Evolutionary conservation across 2,797 vertebrate genomes (phyloP).

Genomic region (Dendrocincla fuliginosa): DNA sequence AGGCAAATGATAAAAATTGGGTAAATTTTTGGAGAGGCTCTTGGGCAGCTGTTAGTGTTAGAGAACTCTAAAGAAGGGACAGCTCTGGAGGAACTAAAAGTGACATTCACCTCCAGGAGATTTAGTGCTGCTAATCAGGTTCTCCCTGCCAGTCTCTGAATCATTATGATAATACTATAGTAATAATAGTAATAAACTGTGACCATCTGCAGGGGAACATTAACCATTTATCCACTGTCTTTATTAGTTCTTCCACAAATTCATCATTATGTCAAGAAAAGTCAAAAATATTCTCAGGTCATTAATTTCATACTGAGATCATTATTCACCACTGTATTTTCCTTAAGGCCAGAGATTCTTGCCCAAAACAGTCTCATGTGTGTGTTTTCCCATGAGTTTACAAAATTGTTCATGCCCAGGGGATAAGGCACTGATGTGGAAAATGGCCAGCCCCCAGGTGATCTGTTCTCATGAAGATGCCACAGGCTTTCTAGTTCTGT

Average conservation of each 20-base stretch:
- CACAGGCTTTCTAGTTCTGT: neutral
- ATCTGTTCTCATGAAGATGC: neutral
- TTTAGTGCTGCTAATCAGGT: neutral
- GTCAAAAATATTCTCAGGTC: conserved; percentile 9
- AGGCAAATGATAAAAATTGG: neutral
- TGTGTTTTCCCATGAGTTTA: conserved; percentile 29
- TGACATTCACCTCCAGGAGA: neutral
- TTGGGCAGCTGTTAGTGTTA: neutral
- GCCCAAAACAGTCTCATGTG: neutral
- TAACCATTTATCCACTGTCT: conserved; percentile 48
- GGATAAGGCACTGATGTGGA: neutral
- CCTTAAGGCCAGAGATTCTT: neutral
- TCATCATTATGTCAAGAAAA: conserved; percentile 34
- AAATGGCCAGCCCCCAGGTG: neutral
- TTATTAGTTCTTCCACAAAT: conserved; percentile 50
- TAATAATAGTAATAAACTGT: conserved; percentile 60
- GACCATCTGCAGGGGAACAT: conserved; percentile 41
- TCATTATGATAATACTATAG: conserved; percentile 36
- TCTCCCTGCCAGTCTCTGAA: conserved; percentile 33
- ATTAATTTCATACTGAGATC: conserved; percentile 43
- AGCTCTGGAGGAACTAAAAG: neutral
- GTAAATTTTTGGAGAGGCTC: neutral
- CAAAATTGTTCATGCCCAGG: neutral
- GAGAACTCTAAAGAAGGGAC: neutral
- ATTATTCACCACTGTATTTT: neutral